phyloP scores from a whole-genome alignment of 2,113 vertebrate species.

The Alethe diademata region DNA sequence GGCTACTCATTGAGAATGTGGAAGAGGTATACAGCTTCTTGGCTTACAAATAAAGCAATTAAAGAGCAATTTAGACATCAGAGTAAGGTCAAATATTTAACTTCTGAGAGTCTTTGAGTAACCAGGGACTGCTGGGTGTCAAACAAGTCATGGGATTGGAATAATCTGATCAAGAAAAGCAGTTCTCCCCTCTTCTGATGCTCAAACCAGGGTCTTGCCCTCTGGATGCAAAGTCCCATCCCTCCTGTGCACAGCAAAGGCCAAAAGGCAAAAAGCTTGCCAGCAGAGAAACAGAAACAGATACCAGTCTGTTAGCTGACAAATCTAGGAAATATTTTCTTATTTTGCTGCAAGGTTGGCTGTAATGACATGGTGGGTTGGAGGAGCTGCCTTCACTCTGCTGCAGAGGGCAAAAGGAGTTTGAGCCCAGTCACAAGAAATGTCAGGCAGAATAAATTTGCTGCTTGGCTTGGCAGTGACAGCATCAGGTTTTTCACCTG shows the following conservation, averaged over 20 bases:
- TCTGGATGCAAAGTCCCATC: background rate
- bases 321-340: background rate
- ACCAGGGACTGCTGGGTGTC: background rate
- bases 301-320: background rate
- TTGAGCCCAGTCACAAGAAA: background rate
- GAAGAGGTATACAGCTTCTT: background rate
- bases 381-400: rapidly evolving
- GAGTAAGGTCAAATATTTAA: background rate
- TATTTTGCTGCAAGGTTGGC: background rate
- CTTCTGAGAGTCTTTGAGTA: background rate
- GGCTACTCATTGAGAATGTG: background rate
- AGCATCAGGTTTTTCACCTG: background rate
- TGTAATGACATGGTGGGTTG: background rate
- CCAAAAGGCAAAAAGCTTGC: background rate
- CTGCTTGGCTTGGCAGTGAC: background rate
- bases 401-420: background rate
- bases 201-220: background rate
- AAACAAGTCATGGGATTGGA: background rate
- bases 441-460: background rate
- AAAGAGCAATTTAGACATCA: background rate
- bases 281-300: background rate
- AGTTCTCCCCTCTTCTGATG: background rate
- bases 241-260: background rate
- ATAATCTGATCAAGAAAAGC: background rate
- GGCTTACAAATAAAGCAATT: constrained; percentile 1